A percentile compares a stretch with the other conserved stretches of the same genome.
Conservation (phyloP, 1,140 invertebrate genomes). For the Bradynema listronoti region DNA sequence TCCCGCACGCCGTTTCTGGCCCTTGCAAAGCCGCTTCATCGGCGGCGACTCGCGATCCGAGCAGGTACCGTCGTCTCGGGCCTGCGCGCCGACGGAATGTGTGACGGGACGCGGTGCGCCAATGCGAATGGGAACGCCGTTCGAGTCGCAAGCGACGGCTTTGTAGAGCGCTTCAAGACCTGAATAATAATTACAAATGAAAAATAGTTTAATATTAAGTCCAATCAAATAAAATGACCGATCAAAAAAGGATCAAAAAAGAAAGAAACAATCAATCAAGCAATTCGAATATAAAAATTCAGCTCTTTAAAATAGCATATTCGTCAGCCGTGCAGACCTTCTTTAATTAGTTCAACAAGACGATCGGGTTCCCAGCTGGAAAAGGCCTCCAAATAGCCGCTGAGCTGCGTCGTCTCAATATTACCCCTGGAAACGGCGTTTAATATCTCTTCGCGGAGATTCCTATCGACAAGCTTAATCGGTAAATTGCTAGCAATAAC, state of each 20-base stretch:
- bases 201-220: background rate
- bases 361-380: conserved; percentile 23
- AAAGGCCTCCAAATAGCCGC: conserved; percentile 26
- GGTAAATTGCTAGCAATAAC: conserved; percentile 24
- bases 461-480: conserved; percentile 18
- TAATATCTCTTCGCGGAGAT: conserved; percentile 1
- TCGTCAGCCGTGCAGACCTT: background rate
- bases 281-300: background rate
- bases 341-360: conserved; percentile 14
- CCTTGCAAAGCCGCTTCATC: too few species aligned
- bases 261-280: conserved; percentile 4
- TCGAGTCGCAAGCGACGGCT: too few species aligned
- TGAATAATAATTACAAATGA: too few species aligned
- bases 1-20: too few species aligned
- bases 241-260: background rate
- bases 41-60: too few species aligned
- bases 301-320: background rate
- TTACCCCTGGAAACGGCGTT: conserved; percentile 12
- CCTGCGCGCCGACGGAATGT: too few species aligned
- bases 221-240: background rate
- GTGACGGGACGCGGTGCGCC: too few species aligned
- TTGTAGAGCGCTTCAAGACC: conserved; percentile 7
- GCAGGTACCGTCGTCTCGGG: too few species aligned
- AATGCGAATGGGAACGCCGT: too few species aligned
- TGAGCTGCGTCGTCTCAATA: conserved; percentile 7